Conservation (phyloP, 2,888 invertebrate species). For the Ypsolopha scabrella region DNA sequence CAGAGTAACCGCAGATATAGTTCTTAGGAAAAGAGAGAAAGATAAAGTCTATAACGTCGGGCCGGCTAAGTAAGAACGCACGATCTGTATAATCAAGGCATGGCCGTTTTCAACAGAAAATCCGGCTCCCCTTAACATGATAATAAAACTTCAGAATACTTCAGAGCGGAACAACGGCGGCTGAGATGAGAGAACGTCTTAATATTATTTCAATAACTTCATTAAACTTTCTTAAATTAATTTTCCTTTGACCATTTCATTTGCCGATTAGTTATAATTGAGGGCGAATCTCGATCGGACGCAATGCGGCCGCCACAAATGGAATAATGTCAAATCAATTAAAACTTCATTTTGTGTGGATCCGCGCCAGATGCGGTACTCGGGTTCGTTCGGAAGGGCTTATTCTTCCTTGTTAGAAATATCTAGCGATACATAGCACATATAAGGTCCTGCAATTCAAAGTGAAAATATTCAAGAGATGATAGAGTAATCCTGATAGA, state of each 20-base stretch:
- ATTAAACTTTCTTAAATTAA: conserved; percentile 60
- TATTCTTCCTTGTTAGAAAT: too few species aligned
- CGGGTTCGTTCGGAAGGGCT: background rate
- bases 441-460: too few species aligned
- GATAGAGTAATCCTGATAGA: too few species aligned
- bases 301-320: conserved; percentile 41
- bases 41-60: too few species aligned
- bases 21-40: too few species aligned
- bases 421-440: too few species aligned
- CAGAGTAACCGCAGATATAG: too few species aligned
- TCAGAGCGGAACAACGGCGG: background rate
- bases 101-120: too few species aligned
- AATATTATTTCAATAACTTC: conserved; percentile 39
- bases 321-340: conserved; percentile 67
- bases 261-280: conserved; percentile 59
- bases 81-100: too few species aligned
- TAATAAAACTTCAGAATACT: background rate
- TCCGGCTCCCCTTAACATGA: too few species aligned
- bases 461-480: too few species aligned
- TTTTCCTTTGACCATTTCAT: conserved; percentile 62
- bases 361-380: conserved; percentile 30
- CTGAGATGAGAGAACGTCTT: background rate
- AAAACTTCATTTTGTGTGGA: conserved; percentile 59
- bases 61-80: too few species aligned
- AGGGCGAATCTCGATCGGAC: conserved; percentile 44